phyloP scores from a whole-genome alignment of 2,113 vertebrate genomes.

The Cavia porcellus region DNA sequence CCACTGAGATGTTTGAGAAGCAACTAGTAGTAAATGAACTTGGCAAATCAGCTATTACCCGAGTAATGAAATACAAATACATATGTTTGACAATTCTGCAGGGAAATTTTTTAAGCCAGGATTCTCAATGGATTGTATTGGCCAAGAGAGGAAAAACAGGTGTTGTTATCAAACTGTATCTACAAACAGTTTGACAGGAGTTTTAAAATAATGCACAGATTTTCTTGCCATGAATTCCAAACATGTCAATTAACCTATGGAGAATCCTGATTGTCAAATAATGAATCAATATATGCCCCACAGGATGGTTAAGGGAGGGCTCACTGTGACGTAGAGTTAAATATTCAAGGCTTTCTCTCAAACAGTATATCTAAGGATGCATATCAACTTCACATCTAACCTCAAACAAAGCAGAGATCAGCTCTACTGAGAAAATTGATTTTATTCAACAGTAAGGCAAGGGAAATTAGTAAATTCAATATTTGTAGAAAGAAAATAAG shows the following conservation, averaged over 20 bases:
- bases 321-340: slow-evolving; percentile 85
- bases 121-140: slow-evolving; percentile 87
- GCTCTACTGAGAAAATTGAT: slow-evolving; percentile 90
- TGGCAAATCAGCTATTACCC: slow-evolving; percentile 91
- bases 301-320: slow-evolving; percentile 74
- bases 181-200: slow-evolving; percentile 88
- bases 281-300: slow-evolving; percentile 82
- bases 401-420: slow-evolving; percentile 91
- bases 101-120: slow-evolving; percentile 88
- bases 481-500: slow-evolving; percentile 92
- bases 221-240: slow-evolving; percentile 82
- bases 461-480: slow-evolving; percentile 93
- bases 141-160: slow-evolving; percentile 90
- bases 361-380: slow-evolving; percentile 87
- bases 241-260: slow-evolving; percentile 84
- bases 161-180: slow-evolving; percentile 89
- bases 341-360: slow-evolving; percentile 87
- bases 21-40: slow-evolving; percentile 92
- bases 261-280: slow-evolving; percentile 86
- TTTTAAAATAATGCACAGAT: slow-evolving; percentile 87
- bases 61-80: slow-evolving; percentile 93
- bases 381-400: slow-evolving; percentile 88
- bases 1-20: slow-evolving; percentile 90
- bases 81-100: slow-evolving; percentile 91
- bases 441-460: slow-evolving; percentile 89